Conservation (phyloP, 2,113 vertebrate genomes). For the Pelodiscus sinensis region DNA sequence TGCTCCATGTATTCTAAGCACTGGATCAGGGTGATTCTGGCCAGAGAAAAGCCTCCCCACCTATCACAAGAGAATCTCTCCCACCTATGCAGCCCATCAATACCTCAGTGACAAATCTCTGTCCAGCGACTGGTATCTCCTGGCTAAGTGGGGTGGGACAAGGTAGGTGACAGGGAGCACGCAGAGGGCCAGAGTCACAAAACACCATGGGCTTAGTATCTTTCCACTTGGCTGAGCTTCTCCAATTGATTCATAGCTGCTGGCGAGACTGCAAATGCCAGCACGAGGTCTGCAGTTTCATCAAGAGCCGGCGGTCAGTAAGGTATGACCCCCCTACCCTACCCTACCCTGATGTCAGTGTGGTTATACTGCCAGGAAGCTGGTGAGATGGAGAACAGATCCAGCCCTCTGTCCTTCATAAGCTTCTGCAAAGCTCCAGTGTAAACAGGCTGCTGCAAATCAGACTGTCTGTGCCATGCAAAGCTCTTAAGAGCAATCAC, state of each 20-base stretch:
- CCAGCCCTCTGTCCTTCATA: background rate
- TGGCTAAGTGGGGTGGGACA: background rate
- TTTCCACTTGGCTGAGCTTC: rapidly evolving
- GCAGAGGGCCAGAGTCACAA: background rate
- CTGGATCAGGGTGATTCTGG: background rate
- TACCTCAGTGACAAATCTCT: background rate
- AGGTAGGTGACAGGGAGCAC: too few relatives aligned
- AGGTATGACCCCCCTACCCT: background rate
- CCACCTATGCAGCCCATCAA: rapidly evolving
- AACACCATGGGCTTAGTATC: background rate
- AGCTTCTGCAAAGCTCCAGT: background rate
- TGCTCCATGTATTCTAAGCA: background rate
- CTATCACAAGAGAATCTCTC: background rate
- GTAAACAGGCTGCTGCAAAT: background rate
- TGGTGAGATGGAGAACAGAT: background rate
- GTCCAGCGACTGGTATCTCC: background rate
- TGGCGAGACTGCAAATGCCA: too few relatives aligned
- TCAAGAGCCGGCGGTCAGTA: background rate
- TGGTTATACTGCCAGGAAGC: background rate
- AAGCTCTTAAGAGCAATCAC: background rate
- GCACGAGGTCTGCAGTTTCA: too few relatives aligned
- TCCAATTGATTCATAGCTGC: background rate
- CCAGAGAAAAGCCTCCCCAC: background rate
- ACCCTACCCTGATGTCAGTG: background rate
- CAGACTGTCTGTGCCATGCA: background rate